Conservation (phyloP, 1,140 invertebrate genomes). For the Drosophila lacertosa region DNA sequence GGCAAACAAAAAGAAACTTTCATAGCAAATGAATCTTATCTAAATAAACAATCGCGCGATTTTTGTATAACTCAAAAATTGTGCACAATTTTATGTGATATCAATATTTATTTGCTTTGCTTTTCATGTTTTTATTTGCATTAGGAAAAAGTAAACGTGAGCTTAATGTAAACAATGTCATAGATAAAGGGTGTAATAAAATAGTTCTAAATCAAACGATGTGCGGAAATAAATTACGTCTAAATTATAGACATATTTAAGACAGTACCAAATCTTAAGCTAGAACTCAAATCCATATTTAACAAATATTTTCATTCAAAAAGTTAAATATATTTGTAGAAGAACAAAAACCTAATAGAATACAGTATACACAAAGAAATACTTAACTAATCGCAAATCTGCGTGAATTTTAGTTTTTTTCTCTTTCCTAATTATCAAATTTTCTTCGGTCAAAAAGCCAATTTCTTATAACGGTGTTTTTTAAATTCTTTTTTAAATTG, state of each 20-base stretch:
- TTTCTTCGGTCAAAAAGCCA: neutral
- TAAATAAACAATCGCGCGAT: conserved; percentile 3
- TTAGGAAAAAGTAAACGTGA: neutral
- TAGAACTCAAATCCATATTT: no score
- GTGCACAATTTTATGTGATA: neutral
- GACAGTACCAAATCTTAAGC: neutral
- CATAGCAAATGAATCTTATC: conserved; percentile 9
- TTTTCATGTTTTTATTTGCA: conserved; percentile 12
- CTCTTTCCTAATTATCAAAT: no score
- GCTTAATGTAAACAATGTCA: conserved; percentile 2
- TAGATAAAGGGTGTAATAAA: neutral
- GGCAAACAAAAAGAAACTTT: neutral
- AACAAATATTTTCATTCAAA: no score
- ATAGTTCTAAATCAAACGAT: neutral
- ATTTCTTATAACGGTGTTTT: conserved; percentile 3
- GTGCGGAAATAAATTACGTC: neutral
- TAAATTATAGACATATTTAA: neutral
- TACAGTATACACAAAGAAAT: no score
- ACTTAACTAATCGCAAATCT: no score
- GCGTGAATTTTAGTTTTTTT: no score
- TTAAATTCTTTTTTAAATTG: neutral
- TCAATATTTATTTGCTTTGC: conserved; percentile 18
- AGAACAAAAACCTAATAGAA: no score
- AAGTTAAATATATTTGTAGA: no score
- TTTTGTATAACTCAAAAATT: conserved; percentile 3